Percentiles rank a stretch among this genome's conserved stretches.
Conservation (phyloP, 2,113 vertebrate species). For the Archilochus colubris region DNA sequence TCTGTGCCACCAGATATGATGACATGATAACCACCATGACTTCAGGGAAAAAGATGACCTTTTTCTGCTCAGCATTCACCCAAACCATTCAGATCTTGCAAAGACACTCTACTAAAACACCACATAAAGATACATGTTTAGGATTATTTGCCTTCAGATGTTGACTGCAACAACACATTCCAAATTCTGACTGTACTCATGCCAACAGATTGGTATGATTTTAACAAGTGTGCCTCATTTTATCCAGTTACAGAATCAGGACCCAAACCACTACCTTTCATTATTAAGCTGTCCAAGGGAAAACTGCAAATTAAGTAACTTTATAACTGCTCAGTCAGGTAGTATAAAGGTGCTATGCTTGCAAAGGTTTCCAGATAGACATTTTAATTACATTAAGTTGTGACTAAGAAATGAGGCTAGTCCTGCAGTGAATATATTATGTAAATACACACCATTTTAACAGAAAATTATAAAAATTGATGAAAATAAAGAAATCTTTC, state of each 20-base stretch:
- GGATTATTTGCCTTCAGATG: constrained; percentile 38
- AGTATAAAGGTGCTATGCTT: constrained; percentile 78
- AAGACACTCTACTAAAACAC: neutral
- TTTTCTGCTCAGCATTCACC: neutral
- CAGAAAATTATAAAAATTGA: constrained; percentile 69
- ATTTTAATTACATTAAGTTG: constrained; percentile 84
- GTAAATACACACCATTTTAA: constrained; percentile 78
- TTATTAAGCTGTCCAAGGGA: constrained; percentile 68
- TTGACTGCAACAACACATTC: neutral
- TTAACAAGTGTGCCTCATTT: neutral
- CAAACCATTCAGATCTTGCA: neutral
- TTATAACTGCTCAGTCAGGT: constrained; percentile 78
- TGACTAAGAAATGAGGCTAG: constrained; percentile 79
- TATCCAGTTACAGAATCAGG: neutral
- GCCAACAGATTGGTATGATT: neutral
- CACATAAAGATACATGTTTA: neutral
- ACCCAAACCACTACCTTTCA: neutral
- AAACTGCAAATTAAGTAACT: constrained; percentile 77
- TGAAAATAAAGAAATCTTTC: constrained; percentile 60
- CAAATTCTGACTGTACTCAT: neutral
- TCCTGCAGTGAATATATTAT: constrained; percentile 81
- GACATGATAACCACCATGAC: neutral
- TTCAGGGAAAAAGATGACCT: neutral
- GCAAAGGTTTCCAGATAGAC: constrained; percentile 74
- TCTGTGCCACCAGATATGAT: neutral